A percentile compares a stretch with the other conserved stretches of the same genome.
Evolutionary conservation across 2,888 invertebrate genomes (phyloP).

Genomic region (Calliscelio sp.): DNA sequence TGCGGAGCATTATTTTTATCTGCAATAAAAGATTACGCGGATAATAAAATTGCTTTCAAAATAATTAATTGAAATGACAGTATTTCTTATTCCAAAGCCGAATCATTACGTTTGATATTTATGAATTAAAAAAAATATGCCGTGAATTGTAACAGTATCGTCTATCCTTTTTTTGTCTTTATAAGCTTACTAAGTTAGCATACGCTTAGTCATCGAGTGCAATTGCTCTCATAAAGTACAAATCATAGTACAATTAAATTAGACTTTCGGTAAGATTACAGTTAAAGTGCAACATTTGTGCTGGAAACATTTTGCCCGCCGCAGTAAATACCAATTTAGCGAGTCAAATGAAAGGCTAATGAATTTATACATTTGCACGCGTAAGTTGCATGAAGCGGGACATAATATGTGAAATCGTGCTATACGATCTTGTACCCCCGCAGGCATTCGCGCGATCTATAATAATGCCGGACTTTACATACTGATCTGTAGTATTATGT

Average conservation of each 20-base stretch:
- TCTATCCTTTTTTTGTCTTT: too few species aligned
- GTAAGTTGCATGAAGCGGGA: conserved; percentile 29
- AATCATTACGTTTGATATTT: too few species aligned
- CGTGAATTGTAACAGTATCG: too few species aligned
- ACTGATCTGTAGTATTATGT: conserved; percentile 28
- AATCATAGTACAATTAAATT: neutral
- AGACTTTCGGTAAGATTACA: neutral
- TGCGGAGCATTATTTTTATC: too few species aligned
- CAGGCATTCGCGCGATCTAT: conserved; percentile 11
- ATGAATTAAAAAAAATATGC: too few species aligned
- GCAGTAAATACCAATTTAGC: conserved; percentile 31
- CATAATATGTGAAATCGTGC: conserved; percentile 30
- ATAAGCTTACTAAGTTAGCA: too few species aligned
- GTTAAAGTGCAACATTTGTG: conserved; percentile 9
- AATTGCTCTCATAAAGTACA: neutral
- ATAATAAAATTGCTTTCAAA: too few species aligned
- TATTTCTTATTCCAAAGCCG: too few species aligned
- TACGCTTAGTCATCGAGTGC: too few species aligned
- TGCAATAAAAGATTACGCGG: too few species aligned
- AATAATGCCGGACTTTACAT: conserved; percentile 34
- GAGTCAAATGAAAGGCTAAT: conserved; percentile 44
- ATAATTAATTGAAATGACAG: too few species aligned
- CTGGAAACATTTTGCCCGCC: neutral
- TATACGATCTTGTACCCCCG: conserved; percentile 29
- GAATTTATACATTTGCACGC: conserved; percentile 51